Percentiles rank a stretch among this genome's conserved stretches.
Conservation (phyloP, 2,113 vertebrate genomes). For the Meriones unguiculatus region DNA sequence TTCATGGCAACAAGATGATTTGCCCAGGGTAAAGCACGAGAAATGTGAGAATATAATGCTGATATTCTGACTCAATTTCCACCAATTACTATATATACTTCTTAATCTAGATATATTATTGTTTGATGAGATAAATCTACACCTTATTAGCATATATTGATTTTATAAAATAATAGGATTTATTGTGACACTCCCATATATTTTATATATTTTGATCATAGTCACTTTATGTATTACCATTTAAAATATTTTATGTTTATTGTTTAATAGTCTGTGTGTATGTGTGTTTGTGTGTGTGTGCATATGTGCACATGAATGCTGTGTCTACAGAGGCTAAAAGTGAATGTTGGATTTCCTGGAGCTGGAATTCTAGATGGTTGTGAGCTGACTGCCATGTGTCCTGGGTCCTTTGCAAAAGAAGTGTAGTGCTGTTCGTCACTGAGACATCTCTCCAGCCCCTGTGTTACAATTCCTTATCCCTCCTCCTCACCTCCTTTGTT, state of each 20-base stretch:
- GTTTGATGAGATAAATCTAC: neutral
- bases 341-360: neutral
- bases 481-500: neutral
- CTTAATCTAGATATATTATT: neutral
- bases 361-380: neutral
- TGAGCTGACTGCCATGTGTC: neutral
- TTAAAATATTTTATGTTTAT: neutral
- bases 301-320: neutral
- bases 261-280: too few relatives aligned
- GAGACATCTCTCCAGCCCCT: neutral
- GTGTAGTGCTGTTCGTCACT: neutral
- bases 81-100: conserved; percentile 19
- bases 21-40: neutral
- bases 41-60: conserved; percentile 6
- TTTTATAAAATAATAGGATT: neutral
- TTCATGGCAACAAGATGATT: conserved; percentile 20
- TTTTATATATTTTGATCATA: neutral
- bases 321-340: neutral
- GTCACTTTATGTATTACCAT: neutral
- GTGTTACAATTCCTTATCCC: neutral
- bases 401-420: neutral
- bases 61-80: neutral
- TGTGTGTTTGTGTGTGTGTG: too few relatives aligned
- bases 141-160: neutral
- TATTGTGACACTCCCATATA: neutral